Evolutionary conservation across 1,140 invertebrate species (phyloP), one percentile per base, ranked within the genome.

Genomic region (Pseudomyrmex pallidus): DNA sequence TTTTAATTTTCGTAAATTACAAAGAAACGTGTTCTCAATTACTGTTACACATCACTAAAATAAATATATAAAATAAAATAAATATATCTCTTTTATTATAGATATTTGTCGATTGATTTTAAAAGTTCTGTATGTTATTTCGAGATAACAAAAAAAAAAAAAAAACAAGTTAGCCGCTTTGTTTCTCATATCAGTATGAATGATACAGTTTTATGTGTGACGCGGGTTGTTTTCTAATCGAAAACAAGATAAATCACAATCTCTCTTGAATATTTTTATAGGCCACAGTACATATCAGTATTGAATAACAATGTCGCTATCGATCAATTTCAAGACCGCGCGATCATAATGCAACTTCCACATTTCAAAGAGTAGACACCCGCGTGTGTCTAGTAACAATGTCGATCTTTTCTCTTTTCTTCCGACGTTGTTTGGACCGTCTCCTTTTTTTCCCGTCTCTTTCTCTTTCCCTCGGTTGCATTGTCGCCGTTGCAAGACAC

Each of bases 181-280:
- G 9, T 54, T 66, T 1, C 50, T 15, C 15, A 35, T 56, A 59
- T 48, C 46, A 20, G 0, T 17, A 7, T 20, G 5, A 50, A 4
- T n/a, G 2, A 1, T 70, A 7, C 54, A 35, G 2, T 50, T 35
- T 35, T 35, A 48, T 50, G n/a, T 20, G 22, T 20, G 15, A n/a
- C 12, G 10, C 13, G 20, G 2, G 20, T 12, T 64, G 52, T 13
- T 25, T 68, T 15, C 35, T 56, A 57, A 72, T 25, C 22, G 20
- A 80, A 72, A 80, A 80, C 66, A 80, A 80, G 22, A 80, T 80
- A 80, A 80, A 80, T 80, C 76, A 78, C 52, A 57, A 8, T 20
- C n/a, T 35, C n/a, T 48, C 56, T 25, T 9, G 44, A 22, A 72
- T 80, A 80, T 80, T 59, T 80, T 80, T 72, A 80, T 80, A 59